Evolutionary conservation across 1,140 invertebrate genomes (phyloP).

Genomic region (Bombus terrestris): DNA sequence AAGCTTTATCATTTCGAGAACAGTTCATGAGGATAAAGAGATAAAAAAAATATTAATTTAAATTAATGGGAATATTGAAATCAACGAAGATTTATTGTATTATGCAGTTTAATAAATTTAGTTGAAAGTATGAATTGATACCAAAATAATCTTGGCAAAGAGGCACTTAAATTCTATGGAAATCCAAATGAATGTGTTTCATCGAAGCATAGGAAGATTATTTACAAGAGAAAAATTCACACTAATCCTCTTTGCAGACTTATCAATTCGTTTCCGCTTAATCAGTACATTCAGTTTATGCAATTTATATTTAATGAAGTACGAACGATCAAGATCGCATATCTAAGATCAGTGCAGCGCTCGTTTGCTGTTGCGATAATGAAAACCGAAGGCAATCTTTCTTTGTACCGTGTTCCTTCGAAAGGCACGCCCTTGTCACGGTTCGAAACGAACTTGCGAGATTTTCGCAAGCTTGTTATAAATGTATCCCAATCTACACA

Average conservation of each 20-base stretch:
- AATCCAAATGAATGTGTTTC: not conserved
- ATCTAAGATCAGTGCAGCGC: not conserved
- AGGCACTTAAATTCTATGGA: not conserved
- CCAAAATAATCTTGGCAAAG: not conserved
- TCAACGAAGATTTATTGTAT: not conserved
- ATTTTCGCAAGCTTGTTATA: constrained; percentile 55
- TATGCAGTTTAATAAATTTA: not conserved
- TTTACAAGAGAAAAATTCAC: too few relatives aligned
- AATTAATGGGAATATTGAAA: not conserved
- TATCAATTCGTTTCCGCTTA: not conserved
- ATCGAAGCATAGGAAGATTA: too few relatives aligned
- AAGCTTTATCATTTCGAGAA: not conserved
- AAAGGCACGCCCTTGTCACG: constrained; percentile 20
- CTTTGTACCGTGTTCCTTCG: not conserved
- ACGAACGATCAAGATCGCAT: not conserved
- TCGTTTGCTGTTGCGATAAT: not conserved
- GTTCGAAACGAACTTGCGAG: constrained; percentile 43
- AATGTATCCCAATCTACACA: constrained; percentile 38
- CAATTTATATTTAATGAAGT: constrained; percentile 39
- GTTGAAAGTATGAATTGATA: not conserved
- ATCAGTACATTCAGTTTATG: constrained; percentile 44
- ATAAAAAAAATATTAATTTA: too few relatives aligned
- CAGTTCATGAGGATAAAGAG: not conserved
- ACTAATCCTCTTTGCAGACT: not conserved
- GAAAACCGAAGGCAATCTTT: too few relatives aligned